Evolutionary conservation across 2,888 invertebrate genomes (phyloP), one percentile per base, ranked within the genome.

Genomic region (Eristalis pertinax): DNA sequence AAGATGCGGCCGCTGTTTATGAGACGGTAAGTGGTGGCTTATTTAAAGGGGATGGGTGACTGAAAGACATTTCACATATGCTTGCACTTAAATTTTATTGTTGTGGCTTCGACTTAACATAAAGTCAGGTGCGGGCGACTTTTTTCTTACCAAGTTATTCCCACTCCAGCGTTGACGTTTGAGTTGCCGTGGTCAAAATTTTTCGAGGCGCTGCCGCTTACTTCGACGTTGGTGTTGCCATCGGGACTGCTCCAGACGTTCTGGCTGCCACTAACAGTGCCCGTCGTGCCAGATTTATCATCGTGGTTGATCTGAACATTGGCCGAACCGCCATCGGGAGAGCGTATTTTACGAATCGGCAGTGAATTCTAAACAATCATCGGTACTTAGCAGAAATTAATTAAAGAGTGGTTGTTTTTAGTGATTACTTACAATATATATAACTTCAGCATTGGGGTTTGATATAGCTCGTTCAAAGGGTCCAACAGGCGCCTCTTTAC

Each of bases 21-120:
- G 94, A 96, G 89, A 95, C 96, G 95, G 96, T 96, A 87, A 84
- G 89, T 76, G 26, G 26, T 35, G 8, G 32, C n/a, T 32, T 5
- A 5, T 32, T 35, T 35, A 10, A 29, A 29, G 4, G 29, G 29
- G 2, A 26, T 26, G 26, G 4, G 29, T 29, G 32, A 58, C 13
- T 58, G 8, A 58, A 58, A 58, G 43, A 2, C 19, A 19, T 19
- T 19, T 50, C 10, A 50, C 0, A 10, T 50, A 19, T 10, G 5
- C 50, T 19, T 50, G 50, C 19, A 50, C 5, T 0, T 43, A 19
- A 1, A 50, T 19, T 19, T n/a, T 19, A 50, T 50, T 19, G 4
- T n/a, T n/a, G 5, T 5, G 1, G 7, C 43, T 50, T 19, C 1
- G 19, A 19, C 19, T 19, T n/a, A 4, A n/a, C 29, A 2, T 26